Evolutionary conservation across 2,888 invertebrate species (phyloP).

Genomic region (Orchesellides sinensis): DNA sequence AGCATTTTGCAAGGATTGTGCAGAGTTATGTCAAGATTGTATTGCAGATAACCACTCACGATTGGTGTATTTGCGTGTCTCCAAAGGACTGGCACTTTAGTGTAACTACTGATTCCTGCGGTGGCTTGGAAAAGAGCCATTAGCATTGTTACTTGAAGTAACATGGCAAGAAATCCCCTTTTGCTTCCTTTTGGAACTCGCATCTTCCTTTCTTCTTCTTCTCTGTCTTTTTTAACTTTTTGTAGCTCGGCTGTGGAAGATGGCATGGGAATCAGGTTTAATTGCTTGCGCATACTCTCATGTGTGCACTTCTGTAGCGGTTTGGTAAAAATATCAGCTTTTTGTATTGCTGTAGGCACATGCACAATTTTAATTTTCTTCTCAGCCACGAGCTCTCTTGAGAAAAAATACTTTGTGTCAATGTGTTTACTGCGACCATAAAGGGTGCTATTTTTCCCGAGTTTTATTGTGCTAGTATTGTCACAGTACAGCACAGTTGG

Average conservation of each 20-base stretch:
- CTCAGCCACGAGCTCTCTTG: neutral
- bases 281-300: neutral
- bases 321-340: constrained; percentile 3
- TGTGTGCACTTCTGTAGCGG: neutral
- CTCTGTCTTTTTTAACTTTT: too few relatives aligned
- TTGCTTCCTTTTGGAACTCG: too few relatives aligned
- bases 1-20: neutral
- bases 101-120: too few relatives aligned
- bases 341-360: neutral
- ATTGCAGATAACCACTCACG: neutral
- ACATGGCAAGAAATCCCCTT: too few relatives aligned
- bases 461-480: constrained; percentile 3
- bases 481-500: neutral
- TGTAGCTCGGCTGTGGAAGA: too few relatives aligned
- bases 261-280: neutral
- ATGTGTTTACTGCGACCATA: neutral
- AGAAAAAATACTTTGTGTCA: neutral
- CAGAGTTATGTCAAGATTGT: neutral
- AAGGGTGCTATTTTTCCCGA: neutral
- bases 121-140: too few relatives aligned
- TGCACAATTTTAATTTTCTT: neutral
- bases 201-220: too few relatives aligned
- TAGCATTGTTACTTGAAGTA: too few relatives aligned
- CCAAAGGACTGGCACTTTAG: neutral
- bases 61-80: neutral